Percentiles rank a stretch among this genome's conserved stretches.
These are phyloP conservation scores for Bruchidius siliquastri DNA, from an alignment of 2,888 invertebrate genomes.

Conservation along the genomic window DNA sequence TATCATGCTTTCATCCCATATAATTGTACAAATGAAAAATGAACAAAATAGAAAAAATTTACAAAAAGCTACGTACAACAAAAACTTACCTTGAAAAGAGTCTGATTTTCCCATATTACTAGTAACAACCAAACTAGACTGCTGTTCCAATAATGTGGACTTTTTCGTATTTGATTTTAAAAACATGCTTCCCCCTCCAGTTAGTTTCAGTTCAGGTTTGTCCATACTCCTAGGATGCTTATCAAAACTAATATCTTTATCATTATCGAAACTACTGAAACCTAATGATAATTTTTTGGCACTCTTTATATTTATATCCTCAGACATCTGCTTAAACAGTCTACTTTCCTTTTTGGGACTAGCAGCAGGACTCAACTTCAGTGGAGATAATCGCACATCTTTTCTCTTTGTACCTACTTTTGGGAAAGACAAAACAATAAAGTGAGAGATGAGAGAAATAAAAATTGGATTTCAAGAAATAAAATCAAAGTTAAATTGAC, in stretches of 20 bases:
- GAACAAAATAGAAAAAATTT: neutral
- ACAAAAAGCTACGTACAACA: neutral
- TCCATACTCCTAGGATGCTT: slow-evolving; percentile 42
- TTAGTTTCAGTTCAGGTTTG: slow-evolving; percentile 41
- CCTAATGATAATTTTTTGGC: slow-evolving; percentile 36
- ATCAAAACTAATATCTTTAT: slow-evolving; percentile 33
- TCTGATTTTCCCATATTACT: slow-evolving; percentile 13
- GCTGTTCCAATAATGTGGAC: slow-evolving; percentile 9
- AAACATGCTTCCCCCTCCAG: slow-evolving; percentile 62
- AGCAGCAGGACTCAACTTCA: slow-evolving; percentile 35
- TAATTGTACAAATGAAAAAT: too few relatives aligned
- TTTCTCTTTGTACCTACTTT: slow-evolving; percentile 33
- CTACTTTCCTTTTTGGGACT: slow-evolving; percentile 36
- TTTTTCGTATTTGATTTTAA: slow-evolving; percentile 53
- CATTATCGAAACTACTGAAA: slow-evolving; percentile 43
- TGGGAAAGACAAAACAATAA: neutral
- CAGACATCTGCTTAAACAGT: slow-evolving; percentile 42
- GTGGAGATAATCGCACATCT: slow-evolving; percentile 50
- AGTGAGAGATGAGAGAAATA: too few relatives aligned
- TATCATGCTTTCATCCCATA: too few relatives aligned
- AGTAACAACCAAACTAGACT: neutral
- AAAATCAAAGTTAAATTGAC: too few relatives aligned
- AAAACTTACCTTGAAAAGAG: slow-evolving; percentile 12
- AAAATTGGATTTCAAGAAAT: too few relatives aligned
- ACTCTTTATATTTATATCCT: slow-evolving; percentile 35